Conservation (phyloP, 2,113 vertebrate species). For the Shinisaurus crocodilurus region DNA sequence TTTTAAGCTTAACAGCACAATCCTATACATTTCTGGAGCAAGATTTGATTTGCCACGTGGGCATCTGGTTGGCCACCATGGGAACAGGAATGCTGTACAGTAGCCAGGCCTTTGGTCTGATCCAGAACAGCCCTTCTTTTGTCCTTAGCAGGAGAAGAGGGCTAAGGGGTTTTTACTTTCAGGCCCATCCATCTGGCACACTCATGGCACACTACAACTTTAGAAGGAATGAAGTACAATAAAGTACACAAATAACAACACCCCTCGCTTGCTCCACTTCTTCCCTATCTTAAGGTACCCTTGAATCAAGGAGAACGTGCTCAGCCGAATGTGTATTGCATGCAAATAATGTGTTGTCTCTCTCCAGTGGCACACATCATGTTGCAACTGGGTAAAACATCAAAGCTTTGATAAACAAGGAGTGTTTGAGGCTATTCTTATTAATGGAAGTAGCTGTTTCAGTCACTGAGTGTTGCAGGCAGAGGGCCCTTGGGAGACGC, state of each 20-base stretch:
- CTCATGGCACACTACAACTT: neutral
- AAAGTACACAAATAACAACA: neutral
- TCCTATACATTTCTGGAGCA: too few species aligned
- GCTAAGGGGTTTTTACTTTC: neutral
- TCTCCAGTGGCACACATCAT: neutral
- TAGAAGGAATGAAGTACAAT: neutral
- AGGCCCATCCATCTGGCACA: neutral
- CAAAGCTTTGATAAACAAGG: constrained; percentile 11
- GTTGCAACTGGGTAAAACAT: neutral
- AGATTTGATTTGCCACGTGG: too few species aligned
- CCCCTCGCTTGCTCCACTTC: neutral
- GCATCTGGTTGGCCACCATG: too few species aligned
- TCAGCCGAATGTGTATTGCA: neutral
- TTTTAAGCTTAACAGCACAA: neutral
- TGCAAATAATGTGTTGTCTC: neutral
- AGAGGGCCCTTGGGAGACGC: neutral
- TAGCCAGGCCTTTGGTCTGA: too few species aligned
- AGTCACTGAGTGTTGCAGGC: neutral
- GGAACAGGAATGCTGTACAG: too few species aligned
- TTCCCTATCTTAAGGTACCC: neutral
- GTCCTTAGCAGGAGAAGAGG: neutral
- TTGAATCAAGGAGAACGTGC: neutral
- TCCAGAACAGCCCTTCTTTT: too few species aligned
- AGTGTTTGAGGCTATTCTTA: neutral
- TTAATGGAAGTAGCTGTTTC: neutral